Conservation (phyloP, 2,888 invertebrate species). For the Pseudanteris insignis region DNA sequence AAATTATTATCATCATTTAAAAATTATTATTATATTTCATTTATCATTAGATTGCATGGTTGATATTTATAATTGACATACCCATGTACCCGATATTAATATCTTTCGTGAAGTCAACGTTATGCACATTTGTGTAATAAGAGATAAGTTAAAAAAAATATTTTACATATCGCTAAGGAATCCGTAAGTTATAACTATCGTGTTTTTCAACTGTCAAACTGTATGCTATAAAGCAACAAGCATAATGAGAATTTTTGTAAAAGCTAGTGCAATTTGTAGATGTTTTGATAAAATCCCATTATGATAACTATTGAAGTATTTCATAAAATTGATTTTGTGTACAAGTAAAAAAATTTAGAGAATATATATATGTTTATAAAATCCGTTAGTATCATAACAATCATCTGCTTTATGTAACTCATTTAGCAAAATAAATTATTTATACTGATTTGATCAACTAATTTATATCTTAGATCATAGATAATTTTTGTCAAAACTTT, state of each 20-base stretch:
- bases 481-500: too few relatives aligned
- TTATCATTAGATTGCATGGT: not conserved
- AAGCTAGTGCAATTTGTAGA: constrained; percentile 1
- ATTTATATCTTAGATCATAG: too few relatives aligned
- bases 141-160: constrained; percentile 1
- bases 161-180: constrained; percentile 5
- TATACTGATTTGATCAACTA: too few relatives aligned
- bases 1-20: too few relatives aligned
- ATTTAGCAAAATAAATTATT: too few relatives aligned
- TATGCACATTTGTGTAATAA: constrained; percentile 9
- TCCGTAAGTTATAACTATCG: constrained; percentile 15
- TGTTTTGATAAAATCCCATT: constrained; percentile 16
- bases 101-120: constrained; percentile 8
- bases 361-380: constrained; percentile 1
- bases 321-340: constrained; percentile 11
- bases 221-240: constrained; percentile 4
- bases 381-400: not conserved
- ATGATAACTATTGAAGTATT: constrained; percentile 17
- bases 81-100: constrained; percentile 14
- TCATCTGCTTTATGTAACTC: not conserved
- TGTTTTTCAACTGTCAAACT: constrained; percentile 13
- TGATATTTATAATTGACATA: not conserved
- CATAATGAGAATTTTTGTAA: constrained; percentile 14
- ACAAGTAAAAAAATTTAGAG: not conserved
- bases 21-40: too few relatives aligned